A percentile compares a stretch with the other conserved stretches of the same genome.
These are phyloP conservation scores for Hippotragus niger DNA, from an alignment of 2,113 vertebrate species.

Conservation along the genomic window DNA sequence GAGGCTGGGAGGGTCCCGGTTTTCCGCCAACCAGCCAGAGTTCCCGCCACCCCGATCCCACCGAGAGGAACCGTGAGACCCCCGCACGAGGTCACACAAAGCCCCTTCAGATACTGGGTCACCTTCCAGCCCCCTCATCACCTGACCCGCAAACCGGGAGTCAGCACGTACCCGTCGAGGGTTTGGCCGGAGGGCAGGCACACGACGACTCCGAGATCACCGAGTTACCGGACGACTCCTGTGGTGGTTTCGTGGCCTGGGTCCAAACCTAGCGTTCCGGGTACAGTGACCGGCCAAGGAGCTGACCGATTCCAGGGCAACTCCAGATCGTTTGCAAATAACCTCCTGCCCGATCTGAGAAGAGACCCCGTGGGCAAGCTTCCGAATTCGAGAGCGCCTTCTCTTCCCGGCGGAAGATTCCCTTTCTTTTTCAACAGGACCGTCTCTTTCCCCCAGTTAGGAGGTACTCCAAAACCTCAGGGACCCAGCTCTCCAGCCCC, in stretches of 20 bases:
- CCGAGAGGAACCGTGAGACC: conserved; percentile 56
- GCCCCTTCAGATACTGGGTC: conserved; percentile 20
- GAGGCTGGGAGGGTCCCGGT: conserved; percentile 3
- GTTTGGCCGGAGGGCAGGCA: conserved; percentile 37
- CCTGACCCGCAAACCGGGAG: conserved; percentile 74
- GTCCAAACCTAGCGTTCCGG: neutral
- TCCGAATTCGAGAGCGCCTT: conserved; percentile 60
- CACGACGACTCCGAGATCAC: neutral
- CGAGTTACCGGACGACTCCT: neutral
- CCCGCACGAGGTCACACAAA: conserved; percentile 33
- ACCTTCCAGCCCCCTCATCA: conserved; percentile 63
- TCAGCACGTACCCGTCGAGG: conserved; percentile 66
- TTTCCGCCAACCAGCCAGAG: conserved; percentile 16
- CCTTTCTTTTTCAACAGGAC: conserved; percentile 74
- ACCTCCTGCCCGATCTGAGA: conserved; percentile 80
- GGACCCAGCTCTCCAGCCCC: conserved; percentile 38
- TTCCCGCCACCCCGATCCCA: conserved; percentile 28
- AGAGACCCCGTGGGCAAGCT: conserved; percentile 59
- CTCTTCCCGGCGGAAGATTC: conserved; percentile 56
- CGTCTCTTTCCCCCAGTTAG: conserved; percentile 55
- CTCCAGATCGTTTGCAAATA: conserved; percentile 76
- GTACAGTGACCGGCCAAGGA: neutral
- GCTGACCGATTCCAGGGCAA: conserved; percentile 51
- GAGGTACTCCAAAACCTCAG: conserved; percentile 45
- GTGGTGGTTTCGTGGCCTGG: neutral